Percentiles rank a stretch among this genome's conserved stretches.
Conservation (phyloP, 1,140 invertebrate species). For the Babylonia areolata region DNA sequence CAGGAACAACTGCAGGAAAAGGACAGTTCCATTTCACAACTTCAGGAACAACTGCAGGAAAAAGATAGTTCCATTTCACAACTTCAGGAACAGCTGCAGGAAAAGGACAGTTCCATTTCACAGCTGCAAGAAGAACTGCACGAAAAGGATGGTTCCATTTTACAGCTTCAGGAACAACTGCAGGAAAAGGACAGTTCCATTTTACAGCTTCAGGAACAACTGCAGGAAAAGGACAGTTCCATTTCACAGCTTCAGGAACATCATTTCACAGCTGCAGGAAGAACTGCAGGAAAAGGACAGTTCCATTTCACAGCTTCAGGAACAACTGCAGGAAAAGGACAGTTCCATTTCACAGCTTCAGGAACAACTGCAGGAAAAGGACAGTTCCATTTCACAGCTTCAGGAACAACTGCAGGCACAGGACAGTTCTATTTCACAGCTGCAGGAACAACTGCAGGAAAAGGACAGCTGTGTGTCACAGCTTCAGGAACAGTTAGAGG, state of each 20-base stretch:
- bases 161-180: no score
- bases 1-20: not conserved
- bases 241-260: no score
- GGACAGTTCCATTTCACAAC: not conserved
- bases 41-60: not conserved
- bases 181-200: no score
- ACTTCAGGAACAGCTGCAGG: not conserved
- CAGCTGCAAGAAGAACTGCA: slow-evolving; percentile 8
- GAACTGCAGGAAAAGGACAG: no score
- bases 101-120: not conserved
- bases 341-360: not conserved
- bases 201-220: no score
- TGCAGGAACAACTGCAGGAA: not conserved
- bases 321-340: not conserved
- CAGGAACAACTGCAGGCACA: slow-evolving; percentile 18
- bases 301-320: no score
- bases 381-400: not conserved
- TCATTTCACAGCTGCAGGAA: not conserved
- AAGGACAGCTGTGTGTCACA: not conserved
- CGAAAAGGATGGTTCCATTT: not conserved
- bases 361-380: not conserved
- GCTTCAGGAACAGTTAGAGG: not conserved
- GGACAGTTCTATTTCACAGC: not conserved
- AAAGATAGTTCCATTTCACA: not conserved
- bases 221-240: no score